phyloP scores from a whole-genome alignment of 2,888 invertebrate species.

The Chouioia cunea region DNA sequence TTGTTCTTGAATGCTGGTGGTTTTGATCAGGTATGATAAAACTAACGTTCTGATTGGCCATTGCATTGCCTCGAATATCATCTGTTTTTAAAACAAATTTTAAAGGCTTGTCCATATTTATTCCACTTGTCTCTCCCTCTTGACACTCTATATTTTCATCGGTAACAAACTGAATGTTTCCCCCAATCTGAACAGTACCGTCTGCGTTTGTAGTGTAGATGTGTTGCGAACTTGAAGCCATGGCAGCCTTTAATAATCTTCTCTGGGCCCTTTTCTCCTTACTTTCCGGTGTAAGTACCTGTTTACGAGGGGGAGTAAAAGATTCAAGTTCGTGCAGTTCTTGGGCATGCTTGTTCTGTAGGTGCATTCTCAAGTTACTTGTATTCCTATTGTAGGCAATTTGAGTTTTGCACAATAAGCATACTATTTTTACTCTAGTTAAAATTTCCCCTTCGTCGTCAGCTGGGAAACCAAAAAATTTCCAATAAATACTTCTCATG shows the following conservation, averaged over 20 bases:
- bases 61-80: constrained; percentile 34
- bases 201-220: constrained; percentile 67
- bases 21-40: constrained; percentile 63
- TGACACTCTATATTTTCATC: constrained; percentile 62
- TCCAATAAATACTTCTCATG: constrained; percentile 71
- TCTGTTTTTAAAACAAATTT: constrained; percentile 59
- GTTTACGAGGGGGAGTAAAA: constrained; percentile 61
- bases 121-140: constrained; percentile 60
- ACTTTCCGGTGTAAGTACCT: constrained; percentile 58
- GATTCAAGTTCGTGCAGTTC: constrained; percentile 65
- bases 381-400: constrained; percentile 71
- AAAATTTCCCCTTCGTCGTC: constrained; percentile 68
- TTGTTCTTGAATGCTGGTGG: constrained; percentile 49
- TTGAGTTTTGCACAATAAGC: constrained; percentile 69
- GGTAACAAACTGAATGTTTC: constrained; percentile 65
- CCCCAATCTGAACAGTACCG: constrained; percentile 67
- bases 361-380: constrained; percentile 70
- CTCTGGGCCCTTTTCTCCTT: constrained; percentile 64
- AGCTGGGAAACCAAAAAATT: constrained; percentile 71
- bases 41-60: constrained; percentile 57
- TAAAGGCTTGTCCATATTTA: constrained; percentile 56
- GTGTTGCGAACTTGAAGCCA: constrained; percentile 58
- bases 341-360: constrained; percentile 69
- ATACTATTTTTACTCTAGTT: constrained; percentile 69
- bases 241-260: constrained; percentile 60